Percentiles rank a stretch among this genome's conserved stretches.
Conservation (phyloP, 2,888 invertebrate genomes). For the Mesorhabditis spiculigera region DNA sequence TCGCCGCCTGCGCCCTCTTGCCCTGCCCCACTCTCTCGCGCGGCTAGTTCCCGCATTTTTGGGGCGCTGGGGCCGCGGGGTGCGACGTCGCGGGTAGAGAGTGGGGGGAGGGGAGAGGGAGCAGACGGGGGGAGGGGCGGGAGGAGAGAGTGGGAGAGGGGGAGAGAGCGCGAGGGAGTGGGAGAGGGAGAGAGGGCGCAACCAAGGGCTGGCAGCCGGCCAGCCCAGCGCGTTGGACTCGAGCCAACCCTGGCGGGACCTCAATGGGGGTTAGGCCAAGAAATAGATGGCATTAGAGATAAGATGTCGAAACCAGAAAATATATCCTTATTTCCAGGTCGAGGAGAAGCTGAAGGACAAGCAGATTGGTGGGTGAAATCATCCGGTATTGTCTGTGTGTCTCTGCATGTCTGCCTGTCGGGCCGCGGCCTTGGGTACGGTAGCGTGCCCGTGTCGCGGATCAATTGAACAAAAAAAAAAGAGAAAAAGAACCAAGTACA, state of each 20-base stretch:
- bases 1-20: background rate
- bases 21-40: background rate
- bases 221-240: background rate
- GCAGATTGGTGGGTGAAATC: background rate
- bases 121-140: background rate
- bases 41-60: background rate
- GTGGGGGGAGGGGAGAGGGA: background rate
- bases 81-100: background rate
- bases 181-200: background rate
- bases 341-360: conserved; percentile 4
- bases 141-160: background rate
- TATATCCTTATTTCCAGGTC: background rate
- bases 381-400: no score
- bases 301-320: no score
- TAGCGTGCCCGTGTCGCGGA: no score
- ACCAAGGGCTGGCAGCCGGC: conserved; percentile 5
- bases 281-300: no score
- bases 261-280: no score
- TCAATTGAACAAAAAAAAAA: no score
- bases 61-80: background rate
- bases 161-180: background rate
- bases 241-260: background rate
- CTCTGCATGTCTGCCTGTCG: no score
- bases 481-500: no score
- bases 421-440: no score